These are phyloP conservation scores for Scaptomyza montana DNA, from an alignment of 1,140 invertebrate genomes.

Conservation along the genomic window DNA sequence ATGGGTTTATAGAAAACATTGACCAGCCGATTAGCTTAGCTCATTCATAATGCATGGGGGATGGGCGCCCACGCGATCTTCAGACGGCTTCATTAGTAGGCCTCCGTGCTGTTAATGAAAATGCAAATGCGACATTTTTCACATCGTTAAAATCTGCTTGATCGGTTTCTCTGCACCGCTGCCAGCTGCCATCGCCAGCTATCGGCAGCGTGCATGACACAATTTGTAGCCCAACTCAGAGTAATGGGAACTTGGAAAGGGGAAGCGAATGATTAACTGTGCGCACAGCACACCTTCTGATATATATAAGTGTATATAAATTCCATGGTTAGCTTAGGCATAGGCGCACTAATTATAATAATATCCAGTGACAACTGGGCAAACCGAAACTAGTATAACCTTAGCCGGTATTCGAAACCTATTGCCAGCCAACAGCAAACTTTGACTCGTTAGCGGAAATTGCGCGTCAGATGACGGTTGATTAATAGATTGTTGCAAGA, in stretches of 20 bases:
- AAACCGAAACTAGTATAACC: not conserved
- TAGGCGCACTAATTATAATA: constrained; percentile 22
- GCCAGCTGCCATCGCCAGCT: not conserved
- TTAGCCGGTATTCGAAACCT: not conserved
- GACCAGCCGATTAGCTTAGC: constrained; percentile 12
- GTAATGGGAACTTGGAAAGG: not conserved
- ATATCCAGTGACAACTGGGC: constrained; percentile 9
- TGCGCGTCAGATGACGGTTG: no score
- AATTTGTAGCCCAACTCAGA: constrained; percentile 32
- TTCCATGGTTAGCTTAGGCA: constrained; percentile 3
- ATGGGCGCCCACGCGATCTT: constrained; percentile 26
- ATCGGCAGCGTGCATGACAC: constrained; percentile 35
- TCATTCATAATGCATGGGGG: constrained; percentile 11
- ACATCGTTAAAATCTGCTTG: constrained; percentile 40
- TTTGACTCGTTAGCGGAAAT: no score
- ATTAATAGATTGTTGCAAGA: no score
- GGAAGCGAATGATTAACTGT: not conserved
- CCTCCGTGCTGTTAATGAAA: constrained; percentile 24
- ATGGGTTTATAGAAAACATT: not conserved
- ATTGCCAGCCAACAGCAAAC: no score
- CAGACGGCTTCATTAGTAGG: constrained; percentile 58
- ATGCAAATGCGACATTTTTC: constrained; percentile 64
- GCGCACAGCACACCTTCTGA: constrained; percentile 1
- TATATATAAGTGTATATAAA: not conserved
- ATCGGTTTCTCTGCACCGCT: constrained; percentile 14